Evolutionary conservation across 2,113 vertebrate species (phyloP).

Genomic region (Saguinus imperator): DNA sequence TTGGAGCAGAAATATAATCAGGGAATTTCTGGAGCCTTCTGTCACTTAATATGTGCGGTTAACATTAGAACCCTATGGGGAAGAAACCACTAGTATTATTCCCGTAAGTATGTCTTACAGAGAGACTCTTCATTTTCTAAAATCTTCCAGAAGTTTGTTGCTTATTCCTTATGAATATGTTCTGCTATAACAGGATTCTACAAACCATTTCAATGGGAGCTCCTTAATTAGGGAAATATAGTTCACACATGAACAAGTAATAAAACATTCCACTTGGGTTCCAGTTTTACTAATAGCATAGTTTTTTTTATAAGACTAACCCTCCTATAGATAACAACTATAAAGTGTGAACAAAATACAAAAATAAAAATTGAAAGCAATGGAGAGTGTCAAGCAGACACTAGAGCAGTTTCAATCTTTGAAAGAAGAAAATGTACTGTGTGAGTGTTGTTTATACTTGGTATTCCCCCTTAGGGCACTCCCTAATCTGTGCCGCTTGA

Average conservation of each 20-base stretch:
- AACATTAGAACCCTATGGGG: not conserved
- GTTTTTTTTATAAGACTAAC: not conserved
- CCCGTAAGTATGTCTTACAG: not conserved
- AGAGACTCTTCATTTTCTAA: not conserved
- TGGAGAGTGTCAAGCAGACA: not conserved
- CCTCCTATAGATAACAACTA: not conserved
- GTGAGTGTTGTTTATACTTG: not conserved
- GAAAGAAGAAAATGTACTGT: not conserved
- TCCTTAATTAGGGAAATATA: not conserved
- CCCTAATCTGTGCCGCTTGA: not conserved
- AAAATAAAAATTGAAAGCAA: not conserved
- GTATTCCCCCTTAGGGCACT: not conserved
- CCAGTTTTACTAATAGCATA: not conserved
- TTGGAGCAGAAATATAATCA: not conserved
- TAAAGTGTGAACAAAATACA: not conserved
- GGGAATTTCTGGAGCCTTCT: not conserved
- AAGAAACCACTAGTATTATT: not conserved
- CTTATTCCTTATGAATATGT: not conserved
- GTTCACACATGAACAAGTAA: not conserved
- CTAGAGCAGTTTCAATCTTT: not conserved
- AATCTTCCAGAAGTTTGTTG: not conserved
- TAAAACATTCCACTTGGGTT: not conserved
- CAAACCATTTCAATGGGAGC: not conserved
- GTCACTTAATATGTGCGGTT: not conserved
- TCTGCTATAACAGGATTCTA: not conserved